Base-by-base conservation (phyloP, 1,140 invertebrate species). In the Lepidurus apus region DNA sequence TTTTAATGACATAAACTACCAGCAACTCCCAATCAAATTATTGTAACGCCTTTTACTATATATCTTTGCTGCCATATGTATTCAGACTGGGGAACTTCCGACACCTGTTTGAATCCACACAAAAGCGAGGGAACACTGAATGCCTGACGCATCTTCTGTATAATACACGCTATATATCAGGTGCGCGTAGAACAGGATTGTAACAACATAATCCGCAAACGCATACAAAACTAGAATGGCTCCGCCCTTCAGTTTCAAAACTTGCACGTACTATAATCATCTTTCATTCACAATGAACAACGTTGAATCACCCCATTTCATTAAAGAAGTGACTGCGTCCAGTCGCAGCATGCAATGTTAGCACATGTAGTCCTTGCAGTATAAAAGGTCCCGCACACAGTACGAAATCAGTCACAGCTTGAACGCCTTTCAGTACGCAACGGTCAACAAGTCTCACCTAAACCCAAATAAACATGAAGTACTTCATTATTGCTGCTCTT, bases 401-500 rank as follows among this genome's bases (percentile, higher is more conserved):
- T 65, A 34, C 53, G 9, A 65, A 17, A 65, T 17, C 53, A 65
- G 17, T 65, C 53, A 9, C 53, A 65, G 53, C 21, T 9, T 11
- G 53, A n/a, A n/a, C 53, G 53, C 21, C 21, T 65, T 21, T 65
- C 6, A 65, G 17, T 65, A 13, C 34, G 34, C 53, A 65, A 65
- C 9, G 8, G 53, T 9, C 53, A 65, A 65, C 17, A 13, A 21
- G 21, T 7, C 1, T 65, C 13, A 11, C 53, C 34, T 34, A 34
- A 34, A 34, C 34, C 34, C 8, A 65, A 17, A 65, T 65, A 65
- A 65, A 65, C 4, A 65, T 65, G 53, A 65, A 65, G 21, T 65
- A 65, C n/a, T 65, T 65, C 53, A 65, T 65, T 65, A 65, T 65
- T 65, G 53, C 53, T 21, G 53, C 53, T 65, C 8, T 65, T 21